phyloP scores from a whole-genome alignment of 2,113 vertebrate genomes.

The Scytalopus superciliaris region DNA sequence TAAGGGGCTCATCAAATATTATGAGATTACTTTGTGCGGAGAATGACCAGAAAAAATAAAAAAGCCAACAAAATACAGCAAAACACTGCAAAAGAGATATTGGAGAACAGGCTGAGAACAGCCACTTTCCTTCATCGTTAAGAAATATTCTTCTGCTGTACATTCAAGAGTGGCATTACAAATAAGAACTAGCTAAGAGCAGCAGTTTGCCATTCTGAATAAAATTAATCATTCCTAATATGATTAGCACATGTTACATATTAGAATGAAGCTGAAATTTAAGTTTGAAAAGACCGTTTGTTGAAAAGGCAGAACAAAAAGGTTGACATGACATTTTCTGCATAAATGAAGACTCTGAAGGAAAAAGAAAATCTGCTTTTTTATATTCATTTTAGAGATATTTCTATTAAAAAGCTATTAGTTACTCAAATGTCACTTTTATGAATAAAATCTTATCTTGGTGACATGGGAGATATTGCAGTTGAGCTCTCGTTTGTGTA shows the following conservation, averaged over 20 bases:
- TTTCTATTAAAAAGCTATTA: constrained; percentile 35
- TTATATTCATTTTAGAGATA: constrained; percentile 18
- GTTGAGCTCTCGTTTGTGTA: constrained; percentile 37
- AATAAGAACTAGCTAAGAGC: not conserved
- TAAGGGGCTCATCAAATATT: not conserved
- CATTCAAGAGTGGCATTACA: not conserved
- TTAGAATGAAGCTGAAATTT: not conserved
- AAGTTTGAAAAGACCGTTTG: constrained; percentile 59
- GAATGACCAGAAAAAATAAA: not conserved
- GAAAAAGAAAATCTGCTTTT: constrained; percentile 22
- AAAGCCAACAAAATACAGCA: not conserved
- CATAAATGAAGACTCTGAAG: constrained; percentile 7
- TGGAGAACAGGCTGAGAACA: not conserved
- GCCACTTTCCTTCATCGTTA: not conserved
- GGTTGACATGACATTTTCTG: constrained; percentile 47
- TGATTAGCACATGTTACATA: constrained; percentile 7
- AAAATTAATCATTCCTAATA: constrained; percentile 41
- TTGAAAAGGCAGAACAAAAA: constrained; percentile 32
- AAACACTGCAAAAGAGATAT: not conserved
- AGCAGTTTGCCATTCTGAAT: not conserved
- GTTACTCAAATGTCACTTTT: constrained; percentile 42
- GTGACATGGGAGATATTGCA: constrained; percentile 7
- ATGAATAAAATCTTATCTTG: constrained; percentile 5
- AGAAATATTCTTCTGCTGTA: not conserved
- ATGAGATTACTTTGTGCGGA: not conserved